Conservation (phyloP, 2,888 invertebrate species). For the Agriopis marginaria region DNA sequence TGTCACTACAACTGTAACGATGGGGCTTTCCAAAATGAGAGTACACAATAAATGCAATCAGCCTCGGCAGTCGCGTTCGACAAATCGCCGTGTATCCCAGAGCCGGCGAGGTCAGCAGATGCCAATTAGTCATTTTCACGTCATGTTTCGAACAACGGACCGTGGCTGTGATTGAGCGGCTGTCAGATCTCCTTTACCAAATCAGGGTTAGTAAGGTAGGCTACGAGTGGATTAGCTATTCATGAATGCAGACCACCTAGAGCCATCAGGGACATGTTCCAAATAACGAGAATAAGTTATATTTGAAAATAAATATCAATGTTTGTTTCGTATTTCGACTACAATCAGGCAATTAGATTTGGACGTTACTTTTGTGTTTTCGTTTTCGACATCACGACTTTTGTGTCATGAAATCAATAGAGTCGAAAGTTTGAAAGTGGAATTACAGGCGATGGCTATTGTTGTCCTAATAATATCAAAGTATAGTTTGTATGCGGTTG, state of each 20-base stretch:
- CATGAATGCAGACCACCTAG: slow-evolving; percentile 22
- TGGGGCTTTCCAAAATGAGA: slow-evolving; percentile 34
- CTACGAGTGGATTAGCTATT: slow-evolving; percentile 27
- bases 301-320: slow-evolving; percentile 2
- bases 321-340: neutral
- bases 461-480: slow-evolving; percentile 21
- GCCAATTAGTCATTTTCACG: slow-evolving; percentile 46
- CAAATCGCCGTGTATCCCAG: slow-evolving; percentile 33
- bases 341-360: slow-evolving; percentile 9
- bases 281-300: slow-evolving; percentile 10
- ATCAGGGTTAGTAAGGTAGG: slow-evolving; percentile 39
- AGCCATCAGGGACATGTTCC: slow-evolving; percentile 24
- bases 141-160: slow-evolving; percentile 31
- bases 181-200: slow-evolving; percentile 38
- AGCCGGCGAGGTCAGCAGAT: slow-evolving; percentile 40
- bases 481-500: slow-evolving; percentile 11
- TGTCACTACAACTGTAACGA: slow-evolving; percentile 7
- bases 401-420: slow-evolving; percentile 28
- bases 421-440: slow-evolving; percentile 38
- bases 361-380: slow-evolving; percentile 4
- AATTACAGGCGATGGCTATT: slow-evolving; percentile 28
- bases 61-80: slow-evolving; percentile 39
- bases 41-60: slow-evolving; percentile 46
- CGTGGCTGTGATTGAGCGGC: slow-evolving; percentile 43
- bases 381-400: slow-evolving; percentile 32